Evolutionary conservation across 2,113 vertebrate genomes (phyloP).

Genomic region (Otocyon megalotis): DNA sequence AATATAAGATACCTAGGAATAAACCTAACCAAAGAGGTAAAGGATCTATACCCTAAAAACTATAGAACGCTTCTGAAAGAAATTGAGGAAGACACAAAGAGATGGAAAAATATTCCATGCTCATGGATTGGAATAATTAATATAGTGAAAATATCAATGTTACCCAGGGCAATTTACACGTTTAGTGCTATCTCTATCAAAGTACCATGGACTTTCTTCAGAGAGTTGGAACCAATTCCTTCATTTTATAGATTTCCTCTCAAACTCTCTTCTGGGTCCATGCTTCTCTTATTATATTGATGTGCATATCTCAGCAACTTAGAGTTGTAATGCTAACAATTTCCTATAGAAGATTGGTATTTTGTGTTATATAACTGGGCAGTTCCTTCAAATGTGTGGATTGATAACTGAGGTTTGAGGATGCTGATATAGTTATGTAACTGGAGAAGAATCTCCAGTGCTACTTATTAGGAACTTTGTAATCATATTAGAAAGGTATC

Average conservation of each 20-base stretch:
- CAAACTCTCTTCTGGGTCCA: background rate
- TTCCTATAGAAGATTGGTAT: background rate
- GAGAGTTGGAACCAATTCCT: background rate
- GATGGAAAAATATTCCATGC: too few species aligned
- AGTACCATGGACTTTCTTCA: too few species aligned
- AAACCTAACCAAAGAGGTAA: too few species aligned
- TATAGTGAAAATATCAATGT: too few species aligned
- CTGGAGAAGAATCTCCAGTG: background rate
- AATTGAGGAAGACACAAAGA: too few species aligned
- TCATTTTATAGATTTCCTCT: slow-evolving; percentile 58
- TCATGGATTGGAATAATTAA: too few species aligned
- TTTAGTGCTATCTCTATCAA: too few species aligned
- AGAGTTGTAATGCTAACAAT: slow-evolving; percentile 18
- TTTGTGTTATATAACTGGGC: background rate
- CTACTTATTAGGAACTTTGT: background rate
- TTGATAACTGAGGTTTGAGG: background rate
- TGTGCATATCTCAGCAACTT: slow-evolving; percentile 25
- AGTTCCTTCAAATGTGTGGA: background rate
- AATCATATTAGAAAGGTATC: slow-evolving; percentile 49
- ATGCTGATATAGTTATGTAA: background rate
- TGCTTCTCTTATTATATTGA: slow-evolving; percentile 13
- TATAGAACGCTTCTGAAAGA: too few species aligned
- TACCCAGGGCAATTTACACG: too few species aligned
- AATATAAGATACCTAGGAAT: too few species aligned
- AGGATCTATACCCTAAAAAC: too few species aligned